Evolutionary conservation across 2,797 vertebrate genomes (phyloP), one percentile per base, ranked within the genome.

Genomic region (Pteropus rufus): DNA sequence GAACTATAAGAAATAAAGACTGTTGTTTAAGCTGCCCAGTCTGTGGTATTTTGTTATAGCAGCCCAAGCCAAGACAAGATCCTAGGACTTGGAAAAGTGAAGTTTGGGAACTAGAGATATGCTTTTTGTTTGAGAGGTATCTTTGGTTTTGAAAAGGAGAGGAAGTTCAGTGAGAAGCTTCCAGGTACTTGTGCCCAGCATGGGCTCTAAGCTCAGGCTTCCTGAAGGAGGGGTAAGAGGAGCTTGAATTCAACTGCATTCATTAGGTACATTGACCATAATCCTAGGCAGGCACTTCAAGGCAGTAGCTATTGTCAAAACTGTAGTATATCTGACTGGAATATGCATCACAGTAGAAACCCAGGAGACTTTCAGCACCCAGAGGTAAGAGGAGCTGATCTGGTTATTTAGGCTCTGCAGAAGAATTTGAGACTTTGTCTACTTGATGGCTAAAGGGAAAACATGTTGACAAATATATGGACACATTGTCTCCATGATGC

Each of bases 191-290:
- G 44, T 44, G 29, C 19, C 36, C 12, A 4, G 64, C 7, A 4
- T 1, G 0, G 0, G 9, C 12, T 36, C 8, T 24, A 34, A 19
- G 16, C 31, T 31, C 19, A 4, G 70, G 4, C 8, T 81, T 64
- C 49, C 52, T 18, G 1, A 12, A 16, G 7, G 36, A 77, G 26
- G 21, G 4, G 34, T 29, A n/a, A 24, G 52, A 10, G n/a, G 19
- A 67, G 21, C 34, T 29, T 8, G 54, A 34, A 23, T 23, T 11
- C 7, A 4, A 54, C 34, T 54, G 18, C 14, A 1, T 11, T 29
- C 44, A 54, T 46, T 1, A 6, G 10, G 26, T 21, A 36, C 24
- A 14, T 1, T 54, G 5, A 23, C 24, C 65, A 49, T 34, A 46
- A 18, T 23, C 60, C 21, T 0, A 29, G 44, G 29, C 21, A 76